phyloP scores from a whole-genome alignment of 2,888 invertebrate genomes.

The Rhagium mordax region DNA sequence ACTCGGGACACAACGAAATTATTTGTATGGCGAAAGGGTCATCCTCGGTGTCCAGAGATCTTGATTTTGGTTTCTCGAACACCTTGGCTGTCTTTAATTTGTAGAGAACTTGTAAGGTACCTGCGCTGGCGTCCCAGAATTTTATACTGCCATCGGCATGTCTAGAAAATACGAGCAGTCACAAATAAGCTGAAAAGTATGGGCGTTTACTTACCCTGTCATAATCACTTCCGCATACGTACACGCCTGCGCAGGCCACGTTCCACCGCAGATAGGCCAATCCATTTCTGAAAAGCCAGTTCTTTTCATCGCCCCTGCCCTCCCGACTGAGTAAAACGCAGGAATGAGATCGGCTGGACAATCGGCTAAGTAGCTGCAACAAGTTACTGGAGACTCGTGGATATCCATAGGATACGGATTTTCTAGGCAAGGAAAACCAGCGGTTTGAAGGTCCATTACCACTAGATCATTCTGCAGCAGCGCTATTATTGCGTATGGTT shows the following conservation, averaged over 20 bases:
- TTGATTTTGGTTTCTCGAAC: constrained; percentile 82
- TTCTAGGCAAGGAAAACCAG: constrained; percentile 98
- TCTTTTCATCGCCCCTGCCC: constrained; percentile 80
- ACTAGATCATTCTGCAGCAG: constrained; percentile 98
- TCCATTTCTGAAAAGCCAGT: constrained; percentile 91
- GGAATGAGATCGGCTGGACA: constrained; percentile 98
- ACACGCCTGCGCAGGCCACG: constrained; percentile 95
- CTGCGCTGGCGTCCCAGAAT: constrained; percentile 99
- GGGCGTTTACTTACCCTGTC: constrained; percentile 81
- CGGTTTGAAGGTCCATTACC: constrained; percentile 94
- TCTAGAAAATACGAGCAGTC: constrained; percentile 69
- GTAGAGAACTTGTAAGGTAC: constrained; percentile 95
- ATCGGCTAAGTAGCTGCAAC: constrained; percentile 97
- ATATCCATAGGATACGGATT: constrained; percentile 99
- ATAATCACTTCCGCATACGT: constrained; percentile 98
- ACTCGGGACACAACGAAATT: constrained; percentile 94
- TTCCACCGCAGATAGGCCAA: constrained; percentile 98
- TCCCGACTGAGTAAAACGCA: constrained; percentile 96
- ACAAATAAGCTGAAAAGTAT: neutral
- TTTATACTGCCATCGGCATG: constrained; percentile 99
- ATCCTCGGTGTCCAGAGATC: constrained; percentile 81
- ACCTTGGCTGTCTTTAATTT: constrained; percentile 97
- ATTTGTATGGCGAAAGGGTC: constrained; percentile 93
- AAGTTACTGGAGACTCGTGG: constrained; percentile 98
- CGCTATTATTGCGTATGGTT: constrained; percentile 98